phyloP scores from a whole-genome alignment of 2,113 vertebrate genomes.

The Athene cunicularia region DNA sequence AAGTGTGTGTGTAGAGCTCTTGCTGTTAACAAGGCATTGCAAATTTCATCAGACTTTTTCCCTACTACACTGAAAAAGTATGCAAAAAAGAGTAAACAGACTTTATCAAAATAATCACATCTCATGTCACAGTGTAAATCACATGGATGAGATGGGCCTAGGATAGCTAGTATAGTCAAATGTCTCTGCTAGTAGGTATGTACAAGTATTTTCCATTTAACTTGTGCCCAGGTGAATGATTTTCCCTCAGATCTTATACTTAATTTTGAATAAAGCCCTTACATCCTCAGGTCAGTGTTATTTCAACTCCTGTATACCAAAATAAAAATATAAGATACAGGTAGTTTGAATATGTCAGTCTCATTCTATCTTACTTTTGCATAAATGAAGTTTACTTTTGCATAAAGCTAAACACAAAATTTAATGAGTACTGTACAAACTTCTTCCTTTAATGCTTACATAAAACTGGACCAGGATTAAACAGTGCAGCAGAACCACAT shows the following conservation, averaged over 20 bases:
- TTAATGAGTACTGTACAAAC: neutral
- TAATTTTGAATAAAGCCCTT: neutral
- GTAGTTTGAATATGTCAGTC: neutral
- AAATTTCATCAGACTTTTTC: conserved; percentile 23
- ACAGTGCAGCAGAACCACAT: neutral
- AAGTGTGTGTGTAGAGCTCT: neutral
- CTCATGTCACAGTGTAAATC: conserved; percentile 30
- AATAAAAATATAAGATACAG: neutral
- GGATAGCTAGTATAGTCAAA: neutral
- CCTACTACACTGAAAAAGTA: neutral
- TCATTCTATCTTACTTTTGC: neutral
- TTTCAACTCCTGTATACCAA: neutral
- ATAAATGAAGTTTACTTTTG: conserved; percentile 9
- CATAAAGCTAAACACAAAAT: neutral
- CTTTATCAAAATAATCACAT: conserved; percentile 14
- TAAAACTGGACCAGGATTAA: neutral
- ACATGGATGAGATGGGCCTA: neutral
- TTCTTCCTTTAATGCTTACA: neutral
- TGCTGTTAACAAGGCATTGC: neutral
- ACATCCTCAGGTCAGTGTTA: neutral
- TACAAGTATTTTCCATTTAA: conserved; percentile 1
- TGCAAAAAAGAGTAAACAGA: neutral
- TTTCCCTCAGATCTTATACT: neutral
- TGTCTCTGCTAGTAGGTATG: neutral
- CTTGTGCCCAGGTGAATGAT: neutral